phyloP scores from a whole-genome alignment of 2,113 vertebrate species.

The Podilymbus podiceps region DNA sequence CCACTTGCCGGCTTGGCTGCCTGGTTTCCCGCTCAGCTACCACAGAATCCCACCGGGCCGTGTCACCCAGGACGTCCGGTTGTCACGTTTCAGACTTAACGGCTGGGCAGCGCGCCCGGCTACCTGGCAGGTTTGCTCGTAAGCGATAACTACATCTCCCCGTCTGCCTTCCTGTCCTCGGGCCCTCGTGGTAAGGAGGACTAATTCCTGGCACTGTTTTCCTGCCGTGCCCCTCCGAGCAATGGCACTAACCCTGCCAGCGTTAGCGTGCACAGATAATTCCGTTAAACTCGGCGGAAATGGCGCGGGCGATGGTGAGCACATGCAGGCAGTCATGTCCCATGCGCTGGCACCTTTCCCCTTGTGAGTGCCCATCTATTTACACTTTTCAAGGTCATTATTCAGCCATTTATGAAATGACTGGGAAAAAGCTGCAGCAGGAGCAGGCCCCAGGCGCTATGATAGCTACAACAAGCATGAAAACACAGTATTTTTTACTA shows the following conservation, averaged over 20 bases:
- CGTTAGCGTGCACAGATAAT: not conserved
- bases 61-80: accelerated
- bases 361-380: accelerated
- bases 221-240: not conserved
- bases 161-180: accelerated
- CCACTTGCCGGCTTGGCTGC: accelerated
- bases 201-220: accelerated
- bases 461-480: not conserved
- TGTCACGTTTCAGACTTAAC: not conserved
- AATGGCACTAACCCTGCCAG: not conserved
- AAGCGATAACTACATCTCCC: accelerated
- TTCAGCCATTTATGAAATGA: accelerated
- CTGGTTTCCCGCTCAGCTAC: not conserved
- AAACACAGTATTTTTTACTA: not conserved
- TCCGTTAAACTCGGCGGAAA: not conserved
- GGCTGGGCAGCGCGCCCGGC: accelerated
- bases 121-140: accelerated
- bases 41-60: not conserved
- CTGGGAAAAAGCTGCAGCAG: not conserved
- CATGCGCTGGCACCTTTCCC: not conserved
- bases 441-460: accelerated
- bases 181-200: not conserved
- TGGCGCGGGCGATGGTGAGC: accelerated
- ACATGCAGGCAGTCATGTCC: accelerated
- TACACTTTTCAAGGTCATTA: not conserved